Percentiles rank a stretch among this genome's conserved stretches.
Evolutionary conservation across 2,888 invertebrate genomes (phyloP).

Genomic region (Drosophila leonis): DNA sequence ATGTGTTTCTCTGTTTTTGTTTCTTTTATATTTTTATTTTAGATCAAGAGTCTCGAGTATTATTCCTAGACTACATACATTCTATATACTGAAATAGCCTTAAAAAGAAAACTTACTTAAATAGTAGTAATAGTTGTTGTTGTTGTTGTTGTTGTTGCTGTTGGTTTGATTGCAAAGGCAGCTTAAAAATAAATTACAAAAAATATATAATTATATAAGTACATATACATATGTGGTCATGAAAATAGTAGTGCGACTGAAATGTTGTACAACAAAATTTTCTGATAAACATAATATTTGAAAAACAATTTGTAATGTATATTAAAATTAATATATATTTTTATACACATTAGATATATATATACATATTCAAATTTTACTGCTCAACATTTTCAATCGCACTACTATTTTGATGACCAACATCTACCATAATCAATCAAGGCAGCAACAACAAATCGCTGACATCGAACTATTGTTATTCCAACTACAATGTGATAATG

Average conservation of each 20-base stretch:
- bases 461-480: neutral
- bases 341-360: too few species aligned
- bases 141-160: neutral
- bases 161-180: slow-evolving; percentile 22
- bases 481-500: slow-evolving; percentile 1
- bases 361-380: neutral
- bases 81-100: slow-evolving; percentile 3
- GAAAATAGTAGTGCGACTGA: too few species aligned
- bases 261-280: too few species aligned
- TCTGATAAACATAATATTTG: too few species aligned
- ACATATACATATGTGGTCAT: too few species aligned
- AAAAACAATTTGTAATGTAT: too few species aligned
- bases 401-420: too few species aligned
- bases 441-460: neutral
- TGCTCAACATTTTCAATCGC: too few species aligned
- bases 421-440: neutral
- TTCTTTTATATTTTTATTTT: slow-evolving; percentile 76
- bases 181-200: slow-evolving; percentile 18
- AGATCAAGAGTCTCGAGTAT: slow-evolving; percentile 83
- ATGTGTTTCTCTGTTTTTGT: slow-evolving; percentile 39
- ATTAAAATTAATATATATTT: too few species aligned
- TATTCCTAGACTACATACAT: slow-evolving; percentile 63
- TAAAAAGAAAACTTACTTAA: slow-evolving; percentile 1
- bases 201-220: too few species aligned
- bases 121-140: neutral